These are phyloP conservation scores for Callinectes sapidus DNA, from an alignment of 2,888 invertebrate genomes.

Conservation along the genomic window DNA sequence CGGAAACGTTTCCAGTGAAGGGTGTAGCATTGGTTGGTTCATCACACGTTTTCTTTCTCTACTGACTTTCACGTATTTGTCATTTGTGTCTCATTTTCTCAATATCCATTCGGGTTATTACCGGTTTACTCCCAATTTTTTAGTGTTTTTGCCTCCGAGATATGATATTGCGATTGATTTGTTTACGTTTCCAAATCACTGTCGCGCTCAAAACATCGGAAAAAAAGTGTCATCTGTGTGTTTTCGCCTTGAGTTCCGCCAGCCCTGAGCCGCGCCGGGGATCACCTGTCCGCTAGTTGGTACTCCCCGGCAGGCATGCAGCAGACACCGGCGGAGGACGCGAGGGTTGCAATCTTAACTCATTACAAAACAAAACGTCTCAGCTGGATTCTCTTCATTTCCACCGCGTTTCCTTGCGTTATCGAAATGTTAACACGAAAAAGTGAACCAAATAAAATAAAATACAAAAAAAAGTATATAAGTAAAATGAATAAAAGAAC, in stretches of 20 bases:
- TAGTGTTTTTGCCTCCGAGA: background rate
- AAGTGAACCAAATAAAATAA: background rate
- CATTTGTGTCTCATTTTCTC: too few species aligned
- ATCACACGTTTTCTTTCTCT: too few species aligned
- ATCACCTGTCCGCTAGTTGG: background rate
- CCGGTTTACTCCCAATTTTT: background rate
- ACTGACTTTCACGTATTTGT: too few species aligned
- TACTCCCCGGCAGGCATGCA: background rate
- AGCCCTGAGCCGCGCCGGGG: background rate
- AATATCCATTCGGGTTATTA: background rate
- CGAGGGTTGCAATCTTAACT: constrained; percentile 4
- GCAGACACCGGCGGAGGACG: background rate
- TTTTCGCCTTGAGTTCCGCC: background rate
- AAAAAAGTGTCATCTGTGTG: background rate
- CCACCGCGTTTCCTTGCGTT: background rate
- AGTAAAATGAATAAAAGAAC: background rate
- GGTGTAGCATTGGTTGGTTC: too few species aligned
- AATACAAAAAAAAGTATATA: background rate
- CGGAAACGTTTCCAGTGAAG: too few species aligned
- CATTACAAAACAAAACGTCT: background rate
- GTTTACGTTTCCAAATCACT: background rate
- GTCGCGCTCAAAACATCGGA: background rate
- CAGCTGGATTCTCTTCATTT: background rate
- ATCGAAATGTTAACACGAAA: constrained; percentile 42
- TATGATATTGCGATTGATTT: too few species aligned